Evolutionary conservation across 2,888 invertebrate species (phyloP), one percentile per base, ranked within the genome.

Genomic region (Drosophila nr. medialis): DNA sequence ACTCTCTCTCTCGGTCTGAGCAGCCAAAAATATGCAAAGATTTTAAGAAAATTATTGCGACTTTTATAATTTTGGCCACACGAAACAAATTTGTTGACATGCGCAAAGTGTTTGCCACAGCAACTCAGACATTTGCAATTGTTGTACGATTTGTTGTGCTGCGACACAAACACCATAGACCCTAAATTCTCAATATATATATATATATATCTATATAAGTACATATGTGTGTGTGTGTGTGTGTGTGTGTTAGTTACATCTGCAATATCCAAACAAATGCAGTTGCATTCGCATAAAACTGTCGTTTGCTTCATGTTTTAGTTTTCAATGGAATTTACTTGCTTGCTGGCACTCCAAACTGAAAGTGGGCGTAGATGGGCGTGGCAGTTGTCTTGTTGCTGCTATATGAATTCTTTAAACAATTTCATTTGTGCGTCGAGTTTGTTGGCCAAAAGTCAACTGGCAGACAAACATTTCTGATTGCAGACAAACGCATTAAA

Each of bases 401-500:
- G 62, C 70, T 90, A 65, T 74, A 70, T 72, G 70, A 59, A 68
- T 73, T 71, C 73, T 64, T 58, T 75, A 68, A 68, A 68, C 66
- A 62, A 58, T 51, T 67, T 77, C 71, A 53, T 38, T 36, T 66
- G 30, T 58, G 40, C 42, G 18, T 65, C 40, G 27, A 67, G 32
- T 18, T 11, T 59, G 27, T 68, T 75, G 66, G 65, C 67, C 60
- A 72, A 82, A 83, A 77, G 62, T 83, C 86, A 76, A 70, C 67
- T 69, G 76, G 71, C 74, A 72, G 74, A 65, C 72, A 71, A 60
- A 72, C 67, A 77, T 66, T 82, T 80, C 68, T 72, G 83, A 89
- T 75, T 90, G 90, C 87, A 87, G 90, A 81, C 75, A 64, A 89
- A 89, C 81, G 76, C 89, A 88, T 90, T 90, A 89, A 81, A 83